Evolutionary conservation across 2,797 vertebrate species (phyloP), one percentile per base, ranked within the genome.

Genomic region (Neosalanx taihuensis): DNA sequence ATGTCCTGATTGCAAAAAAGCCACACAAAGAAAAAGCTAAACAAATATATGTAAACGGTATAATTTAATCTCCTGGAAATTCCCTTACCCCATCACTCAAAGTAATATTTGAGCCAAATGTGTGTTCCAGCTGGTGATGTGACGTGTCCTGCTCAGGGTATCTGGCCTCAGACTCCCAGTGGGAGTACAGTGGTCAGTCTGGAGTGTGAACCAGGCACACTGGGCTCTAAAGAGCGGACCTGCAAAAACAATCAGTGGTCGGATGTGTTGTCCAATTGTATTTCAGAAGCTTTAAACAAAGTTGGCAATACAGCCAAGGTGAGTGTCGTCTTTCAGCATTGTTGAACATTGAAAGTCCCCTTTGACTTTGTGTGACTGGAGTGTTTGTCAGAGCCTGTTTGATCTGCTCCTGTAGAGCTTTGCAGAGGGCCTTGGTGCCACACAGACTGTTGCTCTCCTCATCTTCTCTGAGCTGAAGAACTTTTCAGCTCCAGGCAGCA

Each of bases 381-480:
- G 17, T 7, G 17, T 68, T 29, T 33, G 33, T 46, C 51, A 51
- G 58, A n/a, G 30, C 51, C 29, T 33, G 18, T 58, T 23, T 58
- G 30, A n/a, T 57, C 4, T 33, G 17, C 31, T 77, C 2, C 67
- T 46, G 1, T 46, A 94, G 93, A 58, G 29, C 23, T 91, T 92
- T 67, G 1, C 53, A 20, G 76, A 70, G 65, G 93, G 93, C 74
- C 72, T 88, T 0, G 90, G 89, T 1, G 85, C 91, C 3, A 87
- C 88, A 1, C 23, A 68, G 4, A 13, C 76, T 0, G 61, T 35
- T 3, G 91, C 92, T 13, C 0, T 5, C 9, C 0, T 0, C 1
- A 90, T 94, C 70, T 94, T 94, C 77, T 3, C 33, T 20, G 65
- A 49, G 18, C 82, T 94, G 59, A 81, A 59, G 17, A 91, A 92